Evolutionary conservation across 2,113 vertebrate genomes (phyloP).

Genomic region (Coryphaenoides rupestris): DNA sequence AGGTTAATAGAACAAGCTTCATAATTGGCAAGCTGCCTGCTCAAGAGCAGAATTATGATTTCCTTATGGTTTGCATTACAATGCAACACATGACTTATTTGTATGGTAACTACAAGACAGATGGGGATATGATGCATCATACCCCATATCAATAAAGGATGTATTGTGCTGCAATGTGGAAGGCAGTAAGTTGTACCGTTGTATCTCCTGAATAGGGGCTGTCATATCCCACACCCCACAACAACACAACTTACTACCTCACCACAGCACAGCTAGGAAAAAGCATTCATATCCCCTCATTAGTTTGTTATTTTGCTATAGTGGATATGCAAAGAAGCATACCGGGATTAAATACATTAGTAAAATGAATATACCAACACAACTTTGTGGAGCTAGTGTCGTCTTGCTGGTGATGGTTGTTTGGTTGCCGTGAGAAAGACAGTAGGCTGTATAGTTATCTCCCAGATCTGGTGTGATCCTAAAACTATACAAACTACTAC

Average conservation of each 20-base stretch:
- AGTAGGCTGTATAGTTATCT: constrained; percentile 98
- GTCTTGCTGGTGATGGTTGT: constrained; percentile 24
- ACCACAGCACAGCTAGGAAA: constrained; percentile 55
- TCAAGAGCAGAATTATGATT: too few relatives aligned
- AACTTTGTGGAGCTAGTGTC: neutral
- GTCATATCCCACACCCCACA: constrained; percentile 73
- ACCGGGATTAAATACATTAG: constrained; percentile 17
- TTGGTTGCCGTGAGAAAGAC: constrained; percentile 84
- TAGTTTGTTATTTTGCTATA: neutral
- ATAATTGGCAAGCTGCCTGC: too few relatives aligned
- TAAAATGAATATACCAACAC: neutral
- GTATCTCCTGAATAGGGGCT: constrained; percentile 76
- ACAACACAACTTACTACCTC: constrained; percentile 90
- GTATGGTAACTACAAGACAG: too few relatives aligned
- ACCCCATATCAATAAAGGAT: neutral
- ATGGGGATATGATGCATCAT: neutral
- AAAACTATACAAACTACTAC: constrained; percentile 99
- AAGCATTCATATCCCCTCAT: too few relatives aligned
- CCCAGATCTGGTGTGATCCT: constrained; percentile 94
- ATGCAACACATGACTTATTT: too few relatives aligned
- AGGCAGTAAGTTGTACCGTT: constrained; percentile 88
- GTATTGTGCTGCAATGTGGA: constrained; percentile 56
- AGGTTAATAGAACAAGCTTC: too few relatives aligned
- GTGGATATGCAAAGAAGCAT: constrained; percentile 23
- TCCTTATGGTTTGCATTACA: too few relatives aligned